Percentiles rank a stretch among this genome's conserved stretches.
phyloP scores from a whole-genome alignment of 2,113 vertebrate genomes.

The Psittacus erithacus region DNA sequence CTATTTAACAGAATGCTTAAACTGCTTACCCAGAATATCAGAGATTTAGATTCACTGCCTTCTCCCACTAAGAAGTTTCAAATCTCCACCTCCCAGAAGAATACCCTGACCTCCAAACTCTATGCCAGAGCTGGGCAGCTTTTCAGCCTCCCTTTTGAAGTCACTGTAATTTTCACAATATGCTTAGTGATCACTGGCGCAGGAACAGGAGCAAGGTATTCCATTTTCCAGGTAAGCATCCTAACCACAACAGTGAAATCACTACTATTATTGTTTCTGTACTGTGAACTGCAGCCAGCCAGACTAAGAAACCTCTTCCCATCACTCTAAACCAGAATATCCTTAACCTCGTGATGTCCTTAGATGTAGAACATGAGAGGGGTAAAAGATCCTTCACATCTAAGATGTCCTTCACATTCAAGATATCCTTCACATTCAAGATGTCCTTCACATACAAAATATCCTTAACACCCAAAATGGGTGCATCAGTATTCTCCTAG shows the following conservation, averaged over 20 bases:
- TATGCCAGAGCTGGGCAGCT: background rate
- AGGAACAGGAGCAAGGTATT: background rate
- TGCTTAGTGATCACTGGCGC: background rate
- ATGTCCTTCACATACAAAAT: background rate
- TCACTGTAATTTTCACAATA: background rate
- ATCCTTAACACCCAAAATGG: background rate
- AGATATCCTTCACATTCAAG: background rate
- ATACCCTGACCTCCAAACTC: background rate
- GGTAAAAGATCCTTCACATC: background rate
- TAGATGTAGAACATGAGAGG: background rate
- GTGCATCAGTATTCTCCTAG: background rate
- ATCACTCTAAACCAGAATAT: background rate
- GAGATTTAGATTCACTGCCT: background rate
- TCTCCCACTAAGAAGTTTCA: background rate
- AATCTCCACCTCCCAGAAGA: background rate
- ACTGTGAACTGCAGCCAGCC: background rate
- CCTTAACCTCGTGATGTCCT: background rate
- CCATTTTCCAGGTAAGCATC: background rate
- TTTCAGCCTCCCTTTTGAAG: background rate
- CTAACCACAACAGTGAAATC: background rate
- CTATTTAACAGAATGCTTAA: background rate
- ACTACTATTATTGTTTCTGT: background rate
- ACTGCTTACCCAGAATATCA: background rate
- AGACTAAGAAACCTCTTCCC: background rate
- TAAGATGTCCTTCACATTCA: background rate